A percentile compares a stretch with the other conserved stretches of the same genome.
Conservation (phyloP, 64 coral and sea anemone species). For the Pocillopora damicornis region DNA sequence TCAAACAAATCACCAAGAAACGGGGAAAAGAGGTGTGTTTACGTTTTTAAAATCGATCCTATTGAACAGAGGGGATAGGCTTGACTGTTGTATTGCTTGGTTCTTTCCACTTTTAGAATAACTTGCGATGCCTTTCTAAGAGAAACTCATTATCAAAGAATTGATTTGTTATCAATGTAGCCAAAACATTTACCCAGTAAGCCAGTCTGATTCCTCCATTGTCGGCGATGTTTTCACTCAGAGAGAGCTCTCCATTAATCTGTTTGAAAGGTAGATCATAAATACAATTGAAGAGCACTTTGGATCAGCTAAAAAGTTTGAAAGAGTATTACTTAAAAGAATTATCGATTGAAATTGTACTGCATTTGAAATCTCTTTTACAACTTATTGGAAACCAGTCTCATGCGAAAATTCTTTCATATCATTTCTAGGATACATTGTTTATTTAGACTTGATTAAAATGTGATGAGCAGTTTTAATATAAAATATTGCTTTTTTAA, state of each 20-base stretch:
- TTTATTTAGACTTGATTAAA: too few relatives aligned
- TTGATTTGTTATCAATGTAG: background rate
- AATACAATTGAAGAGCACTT: background rate
- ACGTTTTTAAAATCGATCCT: background rate
- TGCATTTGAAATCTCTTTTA: too few relatives aligned
- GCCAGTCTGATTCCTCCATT: conserved; percentile 64
- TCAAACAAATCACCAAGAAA: background rate
- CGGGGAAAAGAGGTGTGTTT: background rate
- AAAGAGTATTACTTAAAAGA: background rate
- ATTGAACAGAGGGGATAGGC: too few relatives aligned
- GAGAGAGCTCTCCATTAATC: conserved; percentile 59
- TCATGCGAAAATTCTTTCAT: too few relatives aligned
- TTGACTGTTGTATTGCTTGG: too few relatives aligned
- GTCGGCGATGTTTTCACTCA: conserved; percentile 87
- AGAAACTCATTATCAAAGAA: background rate
- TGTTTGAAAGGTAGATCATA: background rate
- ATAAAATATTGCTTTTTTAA: too few relatives aligned
- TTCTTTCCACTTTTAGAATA: too few relatives aligned
- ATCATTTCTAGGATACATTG: too few relatives aligned
- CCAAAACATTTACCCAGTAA: conserved; percentile 44
- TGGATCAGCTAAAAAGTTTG: background rate
- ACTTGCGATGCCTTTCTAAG: too few relatives aligned
- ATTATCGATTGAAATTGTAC: background rate
- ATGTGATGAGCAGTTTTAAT: too few relatives aligned
- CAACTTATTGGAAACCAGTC: too few relatives aligned